phyloP scores from a whole-genome alignment of 1,140 invertebrate genomes.

The Mesaphorura yosii region DNA sequence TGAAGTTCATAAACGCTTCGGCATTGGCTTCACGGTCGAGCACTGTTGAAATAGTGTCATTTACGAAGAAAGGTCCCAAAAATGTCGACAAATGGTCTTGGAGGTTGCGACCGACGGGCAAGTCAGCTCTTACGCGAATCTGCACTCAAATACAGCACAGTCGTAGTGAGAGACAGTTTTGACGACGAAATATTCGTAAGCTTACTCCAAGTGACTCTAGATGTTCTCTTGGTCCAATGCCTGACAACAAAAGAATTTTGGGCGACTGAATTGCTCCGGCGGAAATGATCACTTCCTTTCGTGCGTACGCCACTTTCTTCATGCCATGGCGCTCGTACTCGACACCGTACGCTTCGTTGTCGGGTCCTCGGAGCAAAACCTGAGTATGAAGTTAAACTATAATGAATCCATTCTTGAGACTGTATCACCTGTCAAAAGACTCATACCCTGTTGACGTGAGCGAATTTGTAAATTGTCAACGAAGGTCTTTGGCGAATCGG shows the following conservation, averaged over 20 bases:
- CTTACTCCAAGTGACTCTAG: constrained; percentile 33
- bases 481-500: constrained; percentile 11
- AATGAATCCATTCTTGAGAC: too few relatives aligned
- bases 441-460: constrained; percentile 19
- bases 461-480: constrained; percentile 22
- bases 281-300: constrained; percentile 32
- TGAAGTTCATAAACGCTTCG: constrained; percentile 15
- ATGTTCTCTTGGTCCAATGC: constrained; percentile 40
- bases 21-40: constrained; percentile 39
- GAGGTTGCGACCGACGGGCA: constrained; percentile 39
- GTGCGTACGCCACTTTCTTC: constrained; percentile 15
- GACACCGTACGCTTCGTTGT: constrained; percentile 18
- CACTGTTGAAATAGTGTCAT: constrained; percentile 63
- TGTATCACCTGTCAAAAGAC: too few relatives aligned
- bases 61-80: constrained; percentile 51
- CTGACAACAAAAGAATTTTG: constrained; percentile 40
- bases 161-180: too few relatives aligned
- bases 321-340: constrained; percentile 16
- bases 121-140: constrained; percentile 30
- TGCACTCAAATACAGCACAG: constrained; percentile 9
- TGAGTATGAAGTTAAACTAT: neutral
- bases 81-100: constrained; percentile 30
- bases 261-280: constrained; percentile 36
- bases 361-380: constrained; percentile 6
- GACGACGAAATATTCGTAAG: too few relatives aligned